A percentile compares a stretch with the other conserved stretches of the same genome.
Evolutionary conservation across 2,113 vertebrate genomes (phyloP).

Genomic region (Atlantisia rogersi): DNA sequence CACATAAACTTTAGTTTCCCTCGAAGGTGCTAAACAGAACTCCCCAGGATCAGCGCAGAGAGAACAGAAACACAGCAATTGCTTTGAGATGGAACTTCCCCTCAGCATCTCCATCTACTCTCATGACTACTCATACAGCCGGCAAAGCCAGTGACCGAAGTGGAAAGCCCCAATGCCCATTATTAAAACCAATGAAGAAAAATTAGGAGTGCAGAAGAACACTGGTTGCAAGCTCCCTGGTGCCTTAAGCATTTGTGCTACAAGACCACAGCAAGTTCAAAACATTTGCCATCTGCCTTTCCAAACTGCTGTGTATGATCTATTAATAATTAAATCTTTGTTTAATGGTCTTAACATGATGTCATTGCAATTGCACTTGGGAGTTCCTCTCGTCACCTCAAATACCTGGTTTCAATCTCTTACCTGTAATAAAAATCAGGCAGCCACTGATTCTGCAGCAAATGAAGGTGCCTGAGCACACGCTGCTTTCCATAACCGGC

Average conservation of each 20-base stretch:
- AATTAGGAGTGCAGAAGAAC: background rate
- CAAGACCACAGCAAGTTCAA: background rate
- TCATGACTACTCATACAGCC: background rate
- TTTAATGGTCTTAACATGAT: background rate
- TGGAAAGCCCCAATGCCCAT: background rate
- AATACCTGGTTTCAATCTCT: background rate
- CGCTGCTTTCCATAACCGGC: background rate
- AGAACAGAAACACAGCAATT: background rate
- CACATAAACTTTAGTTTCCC: background rate
- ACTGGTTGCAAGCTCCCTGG: background rate
- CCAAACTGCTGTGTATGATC: background rate
- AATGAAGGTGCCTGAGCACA: background rate
- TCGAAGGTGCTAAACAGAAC: background rate
- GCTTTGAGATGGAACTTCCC: background rate
- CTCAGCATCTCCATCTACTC: background rate
- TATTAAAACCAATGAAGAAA: background rate
- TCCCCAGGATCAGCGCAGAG: accelerated
- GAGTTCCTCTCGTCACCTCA: background rate
- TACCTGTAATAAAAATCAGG: slow-evolving; percentile 7
- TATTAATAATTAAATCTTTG: background rate
- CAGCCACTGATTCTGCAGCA: slow-evolving; percentile 2
- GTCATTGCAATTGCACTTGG: background rate
- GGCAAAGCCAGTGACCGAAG: background rate
- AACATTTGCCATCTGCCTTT: background rate
- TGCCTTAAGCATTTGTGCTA: background rate